Percentiles rank a stretch among this genome's conserved stretches.
These are phyloP conservation scores for Origma solitaria DNA, from an alignment of 2,113 vertebrate genomes.

Conservation along the genomic window DNA sequence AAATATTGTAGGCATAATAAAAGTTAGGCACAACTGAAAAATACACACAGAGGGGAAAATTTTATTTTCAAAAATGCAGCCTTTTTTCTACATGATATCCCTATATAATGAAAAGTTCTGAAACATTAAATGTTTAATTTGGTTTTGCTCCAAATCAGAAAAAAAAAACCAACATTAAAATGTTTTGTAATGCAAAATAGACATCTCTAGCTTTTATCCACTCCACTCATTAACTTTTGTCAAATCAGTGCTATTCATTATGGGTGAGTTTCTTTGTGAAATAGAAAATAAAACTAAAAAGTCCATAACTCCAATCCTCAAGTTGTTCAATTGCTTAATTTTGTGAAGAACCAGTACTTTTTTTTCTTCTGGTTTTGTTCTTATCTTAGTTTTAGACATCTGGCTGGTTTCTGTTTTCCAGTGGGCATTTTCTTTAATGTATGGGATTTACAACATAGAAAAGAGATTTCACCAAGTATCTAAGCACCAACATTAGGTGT, in stretches of 20 bases:
- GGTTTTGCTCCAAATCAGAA: constrained; percentile 2
- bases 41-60: neutral
- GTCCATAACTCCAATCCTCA: neutral
- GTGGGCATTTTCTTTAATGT: neutral
- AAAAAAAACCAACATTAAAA: neutral
- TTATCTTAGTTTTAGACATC: constrained; percentile 31
- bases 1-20: neutral
- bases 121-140: constrained; percentile 36
- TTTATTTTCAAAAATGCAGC: neutral
- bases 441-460: neutral
- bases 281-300: constrained; percentile 35
- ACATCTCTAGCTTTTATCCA: constrained; percentile 36
- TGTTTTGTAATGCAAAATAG: constrained; percentile 53
- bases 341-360: neutral
- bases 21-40: constrained; percentile 9
- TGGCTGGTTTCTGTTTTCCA: neutral
- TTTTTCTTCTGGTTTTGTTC: neutral
- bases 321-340: constrained; percentile 20
- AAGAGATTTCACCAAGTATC: neutral
- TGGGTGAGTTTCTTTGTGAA: constrained; percentile 6
- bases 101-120: constrained; percentile 9
- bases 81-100: neutral
- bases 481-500: neutral
- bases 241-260: constrained; percentile 52
- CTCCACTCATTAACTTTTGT: constrained; percentile 38